Base-by-base conservation (phyloP, 1,140 invertebrate genomes). In the Manduca sexta region DNA sequence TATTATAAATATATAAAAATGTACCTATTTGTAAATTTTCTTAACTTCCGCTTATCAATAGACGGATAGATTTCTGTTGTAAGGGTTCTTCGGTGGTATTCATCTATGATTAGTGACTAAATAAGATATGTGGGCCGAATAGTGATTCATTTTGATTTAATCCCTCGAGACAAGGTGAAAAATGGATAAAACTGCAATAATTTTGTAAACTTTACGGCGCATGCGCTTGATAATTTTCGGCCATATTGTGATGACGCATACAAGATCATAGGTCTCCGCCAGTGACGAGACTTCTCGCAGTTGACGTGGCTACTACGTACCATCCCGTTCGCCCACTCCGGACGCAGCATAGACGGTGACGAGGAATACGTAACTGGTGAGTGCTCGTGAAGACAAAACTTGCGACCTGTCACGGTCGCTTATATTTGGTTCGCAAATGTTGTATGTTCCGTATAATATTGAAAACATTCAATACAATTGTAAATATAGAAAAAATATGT, bases 261-360 rank as follows among this genome's bases (percentile, higher is more conserved):
- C 87, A 75, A 84, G 80, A 82, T 84, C 80, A 85, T 75, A 88
- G 89, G 87, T 88, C 87, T 90, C 89, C 85, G 88, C 89, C 89
- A 92, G 93, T 95, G 93, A 95, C 93, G 93, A 94, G 92, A 91
- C 90, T 91, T 91, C 91, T 91, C 91, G 92, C 92, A 92, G 92
- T 95, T 95, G 93, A 95, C 93, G 93, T 95, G 93, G 93, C 93
- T 93, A 92, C 93, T 94, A 95, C 93, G 93, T 94, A 94, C 93
- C 90, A 91, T 92, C 90, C 90, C 90, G 89, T 91, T 93, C 93
- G 92, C 92, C 93, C 93, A 94, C 92, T 95, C 93, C 91, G 91
- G 92, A 93, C 91, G 92, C 93, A 92, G 92, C 92, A 93, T 93
- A 94, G 88, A 93, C 92, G 91, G 93, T 94, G 93, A 94, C 93